These are phyloP conservation scores for Liparis tanakae DNA, from an alignment of 2,797 vertebrate genomes.

Conservation along the genomic window DNA sequence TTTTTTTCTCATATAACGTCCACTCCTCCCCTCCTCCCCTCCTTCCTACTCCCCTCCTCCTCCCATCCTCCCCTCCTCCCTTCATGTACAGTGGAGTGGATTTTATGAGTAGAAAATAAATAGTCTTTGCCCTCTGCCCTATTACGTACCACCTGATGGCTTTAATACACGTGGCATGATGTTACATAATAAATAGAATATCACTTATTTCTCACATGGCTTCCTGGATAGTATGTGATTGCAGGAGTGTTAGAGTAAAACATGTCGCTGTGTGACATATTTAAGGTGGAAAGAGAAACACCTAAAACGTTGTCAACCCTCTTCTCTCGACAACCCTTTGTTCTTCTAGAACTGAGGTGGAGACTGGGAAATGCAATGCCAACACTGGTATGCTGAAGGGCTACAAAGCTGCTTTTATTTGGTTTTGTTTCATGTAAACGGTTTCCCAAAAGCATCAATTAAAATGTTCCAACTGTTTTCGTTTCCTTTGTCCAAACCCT, in stretches of 20 bases:
- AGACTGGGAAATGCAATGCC: neutral
- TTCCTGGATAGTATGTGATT: conserved; percentile 29
- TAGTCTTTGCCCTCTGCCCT: conserved; percentile 25
- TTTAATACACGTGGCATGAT: conserved; percentile 34
- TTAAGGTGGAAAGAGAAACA: conserved; percentile 9
- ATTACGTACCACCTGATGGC: conserved; percentile 20
- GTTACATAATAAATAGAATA: conserved; percentile 53
- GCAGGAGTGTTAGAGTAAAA: conserved; percentile 25
- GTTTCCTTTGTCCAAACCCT: conserved; percentile 14
- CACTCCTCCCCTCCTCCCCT: conserved; percentile 5
- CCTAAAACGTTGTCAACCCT: neutral
- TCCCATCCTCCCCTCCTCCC: neutral
- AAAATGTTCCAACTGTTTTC: neutral
- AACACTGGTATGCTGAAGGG: neutral
- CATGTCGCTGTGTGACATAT: neutral
- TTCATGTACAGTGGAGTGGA: conserved; percentile 1
- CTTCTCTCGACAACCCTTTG: neutral
- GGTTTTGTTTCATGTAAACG: neutral
- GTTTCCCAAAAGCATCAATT: conserved; percentile 6
- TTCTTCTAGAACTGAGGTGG: neutral
- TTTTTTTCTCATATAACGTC: conserved; percentile 10
- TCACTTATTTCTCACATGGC: conserved; percentile 31
- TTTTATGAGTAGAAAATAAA: conserved; percentile 28
- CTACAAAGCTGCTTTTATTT: neutral
- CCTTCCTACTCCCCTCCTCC: conserved; percentile 12